Evolutionary conservation across 2,888 invertebrate species (phyloP), one percentile per base, ranked within the genome.

Genomic region (Platycheirus rosarum): DNA sequence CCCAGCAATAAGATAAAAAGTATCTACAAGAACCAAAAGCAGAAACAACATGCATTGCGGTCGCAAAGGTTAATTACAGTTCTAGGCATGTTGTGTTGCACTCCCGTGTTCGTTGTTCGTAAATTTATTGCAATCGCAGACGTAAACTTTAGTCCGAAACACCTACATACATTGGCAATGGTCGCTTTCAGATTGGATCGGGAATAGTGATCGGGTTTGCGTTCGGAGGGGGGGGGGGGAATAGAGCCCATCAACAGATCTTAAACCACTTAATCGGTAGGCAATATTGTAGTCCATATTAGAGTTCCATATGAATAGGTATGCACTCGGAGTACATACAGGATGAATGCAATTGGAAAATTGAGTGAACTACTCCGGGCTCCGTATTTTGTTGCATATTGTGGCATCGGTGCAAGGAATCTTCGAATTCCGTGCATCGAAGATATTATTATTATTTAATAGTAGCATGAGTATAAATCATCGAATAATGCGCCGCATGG

Each of bases 391-490:
- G n/a, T 13, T 16, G 14, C 14, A 48, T 49, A 42, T 40, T 13
- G 57, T 57, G 14, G 37, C 32, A 51, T 62, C 53, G 69, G 57
- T 29, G 23, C 60, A 60, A 55, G 76, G 48, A 71, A 76, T 76
- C 76, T 71, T 82, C 48, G 62, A 77, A 82, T 82, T 82, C 77
- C 82, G 82, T 82, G 82, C 77, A 77, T 82, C 82, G 71, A 44
- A 82, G 82, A 82, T 82, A 82, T 82, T 82, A 77, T 82, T 82
- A 82, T 82, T 82, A 77, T 82, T 82, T 82, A 82, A 77, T 77
- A 55, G 82, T 77, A 73, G 82, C 82, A 82, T 82, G 82, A 68
- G 63, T 68, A 82, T 82, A 82, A 82, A 77, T 82, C 82, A 82
- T 82, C 77, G 77, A 82, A 82, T 82, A 82, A 77, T 82, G 71